Evolutionary conservation across 2,888 invertebrate genomes (phyloP).

Genomic region (Capitulum mitella): DNA sequence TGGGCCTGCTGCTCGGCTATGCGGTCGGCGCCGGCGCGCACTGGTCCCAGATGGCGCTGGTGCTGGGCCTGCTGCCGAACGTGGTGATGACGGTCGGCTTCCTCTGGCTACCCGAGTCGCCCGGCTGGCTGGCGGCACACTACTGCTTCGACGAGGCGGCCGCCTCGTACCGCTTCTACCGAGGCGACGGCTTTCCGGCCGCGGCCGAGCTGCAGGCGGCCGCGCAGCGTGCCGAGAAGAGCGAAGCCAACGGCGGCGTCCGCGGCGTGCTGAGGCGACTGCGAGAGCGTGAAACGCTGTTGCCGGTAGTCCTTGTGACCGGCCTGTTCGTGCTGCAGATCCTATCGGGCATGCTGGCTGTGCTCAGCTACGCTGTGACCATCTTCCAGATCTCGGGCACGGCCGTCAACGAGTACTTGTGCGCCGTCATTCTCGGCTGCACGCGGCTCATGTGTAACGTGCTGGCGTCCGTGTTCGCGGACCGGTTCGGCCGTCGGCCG

Average conservation of each 20-base stretch:
- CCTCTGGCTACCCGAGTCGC: constrained; percentile 55
- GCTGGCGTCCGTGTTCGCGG: constrained; percentile 42
- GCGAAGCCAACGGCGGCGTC: not conserved
- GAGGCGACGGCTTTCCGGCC: not conserved
- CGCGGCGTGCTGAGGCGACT: constrained; percentile 40
- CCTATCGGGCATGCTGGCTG: constrained; percentile 44
- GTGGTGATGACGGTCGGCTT: not conserved
- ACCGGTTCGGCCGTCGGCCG: constrained; percentile 44
- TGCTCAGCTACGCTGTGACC: constrained; percentile 45
- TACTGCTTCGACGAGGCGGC: constrained; percentile 54
- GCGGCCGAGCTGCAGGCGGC: not conserved
- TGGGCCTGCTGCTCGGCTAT: constrained; percentile 56
- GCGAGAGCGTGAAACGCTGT: constrained; percentile 39
- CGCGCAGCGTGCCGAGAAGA: not conserved
- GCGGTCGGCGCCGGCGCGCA: constrained; percentile 55
- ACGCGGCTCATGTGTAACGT: constrained; percentile 38
- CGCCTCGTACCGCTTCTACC: constrained; percentile 32
- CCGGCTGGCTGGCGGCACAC: constrained; percentile 59
- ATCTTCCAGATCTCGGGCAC: constrained; percentile 43
- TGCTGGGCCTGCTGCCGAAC: constrained; percentile 48
- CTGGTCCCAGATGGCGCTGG: constrained; percentile 53
- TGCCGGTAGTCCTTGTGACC: constrained; percentile 41
- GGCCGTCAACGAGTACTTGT: constrained; percentile 40
- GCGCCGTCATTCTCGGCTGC: constrained; percentile 43
- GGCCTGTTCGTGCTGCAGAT: constrained; percentile 44